Evolutionary conservation across 2,888 invertebrate species (phyloP), one percentile per base, ranked within the genome.

Genomic region (Dynastes tityus): DNA sequence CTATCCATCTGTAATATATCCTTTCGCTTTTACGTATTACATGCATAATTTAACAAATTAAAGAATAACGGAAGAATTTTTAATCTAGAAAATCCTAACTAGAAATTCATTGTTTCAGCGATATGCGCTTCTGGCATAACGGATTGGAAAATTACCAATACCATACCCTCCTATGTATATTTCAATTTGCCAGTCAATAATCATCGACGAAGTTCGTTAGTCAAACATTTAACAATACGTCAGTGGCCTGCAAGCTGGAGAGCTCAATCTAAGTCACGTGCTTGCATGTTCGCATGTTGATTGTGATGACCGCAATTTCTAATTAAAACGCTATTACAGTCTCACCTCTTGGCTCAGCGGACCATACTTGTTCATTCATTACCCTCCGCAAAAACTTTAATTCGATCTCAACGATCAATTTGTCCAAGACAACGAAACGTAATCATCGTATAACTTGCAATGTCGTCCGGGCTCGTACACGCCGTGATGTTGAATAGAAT

Each of bases 351-450:
- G 81, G 83, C 82, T 82, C 83, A 83, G 84, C 71, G 71, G 71
- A 71, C 71, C 71, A 71, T 71, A 71, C 71, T 58, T 71, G 71
- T 71, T 22, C 55, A 71, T 71, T 71, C 71, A 71, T 71, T 71
- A 55, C 71, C 71, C 58, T 37, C 68, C 45, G 87, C 86, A 87
- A 88, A 88, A 88, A 88, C 85, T 88, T 87, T 87, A 87, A 87
- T 88, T 88, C 86, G 86, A 85, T 86, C 86, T 86, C 77, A 55
- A 87, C 85, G 87, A 87, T 88, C 87, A 87, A 88, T 88, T 87
- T 88, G 87, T 87, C 87, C 87, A 87, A 88, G 88, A 88, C 87
- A 87, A 87, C 87, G 86, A 86, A 86, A 84, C 84, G 87, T 85
- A 87, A 87, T 87, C 87, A 86, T 71, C 71, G 71, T 71, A 71